These are phyloP conservation scores for Campylomormyrus numenius DNA, from an alignment of 2,113 vertebrate genomes.

Conservation along the genomic window DNA sequence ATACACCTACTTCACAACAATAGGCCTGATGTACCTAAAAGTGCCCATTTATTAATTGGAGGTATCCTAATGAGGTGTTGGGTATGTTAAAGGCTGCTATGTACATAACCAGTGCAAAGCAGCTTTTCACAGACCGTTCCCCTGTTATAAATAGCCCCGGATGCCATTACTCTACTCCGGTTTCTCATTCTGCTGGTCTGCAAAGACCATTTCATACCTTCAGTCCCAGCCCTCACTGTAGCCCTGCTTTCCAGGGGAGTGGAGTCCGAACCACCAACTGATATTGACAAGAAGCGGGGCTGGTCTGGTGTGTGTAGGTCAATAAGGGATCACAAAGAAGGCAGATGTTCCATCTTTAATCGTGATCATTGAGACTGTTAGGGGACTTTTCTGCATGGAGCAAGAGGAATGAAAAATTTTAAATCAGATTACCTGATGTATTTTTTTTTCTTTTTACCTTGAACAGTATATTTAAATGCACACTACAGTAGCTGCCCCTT, in stretches of 20 bases:
- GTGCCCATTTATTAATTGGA: background rate
- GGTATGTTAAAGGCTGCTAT: background rate
- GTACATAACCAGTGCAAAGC: background rate
- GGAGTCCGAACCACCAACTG: background rate
- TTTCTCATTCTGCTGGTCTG: conserved; percentile 34
- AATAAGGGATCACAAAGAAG: background rate
- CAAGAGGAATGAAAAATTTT: background rate
- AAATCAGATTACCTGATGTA: background rate
- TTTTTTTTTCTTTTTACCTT: background rate
- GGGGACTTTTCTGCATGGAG: background rate
- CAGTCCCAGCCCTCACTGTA: background rate
- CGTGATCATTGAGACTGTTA: background rate
- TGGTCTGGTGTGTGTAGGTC: background rate
- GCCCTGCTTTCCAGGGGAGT: background rate
- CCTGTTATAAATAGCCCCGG: conserved; percentile 58
- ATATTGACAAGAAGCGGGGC: background rate
- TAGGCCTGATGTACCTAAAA: background rate
- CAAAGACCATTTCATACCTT: background rate
- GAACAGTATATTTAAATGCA: background rate
- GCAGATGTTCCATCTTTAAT: background rate
- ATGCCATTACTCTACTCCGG: conserved; percentile 51
- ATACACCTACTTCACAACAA: background rate
- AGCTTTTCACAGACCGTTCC: conserved; percentile 20
- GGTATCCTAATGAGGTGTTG: background rate
- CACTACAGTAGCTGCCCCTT: background rate